phyloP scores from a whole-genome alignment of 1,140 invertebrate species.

The Drosophila tsacasi region DNA sequence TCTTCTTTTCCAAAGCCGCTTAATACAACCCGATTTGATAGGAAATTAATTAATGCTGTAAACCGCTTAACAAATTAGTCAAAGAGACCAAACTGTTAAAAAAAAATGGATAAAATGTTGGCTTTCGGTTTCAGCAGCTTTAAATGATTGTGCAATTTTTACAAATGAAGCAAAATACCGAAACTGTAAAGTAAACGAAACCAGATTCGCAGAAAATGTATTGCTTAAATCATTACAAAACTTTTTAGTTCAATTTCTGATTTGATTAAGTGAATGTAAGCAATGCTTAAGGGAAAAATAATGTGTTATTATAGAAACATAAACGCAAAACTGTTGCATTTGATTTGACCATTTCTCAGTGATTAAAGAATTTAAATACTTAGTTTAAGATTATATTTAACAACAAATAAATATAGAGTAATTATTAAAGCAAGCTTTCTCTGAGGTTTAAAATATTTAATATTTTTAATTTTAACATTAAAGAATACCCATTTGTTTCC shows the following conservation, averaged over 20 bases:
- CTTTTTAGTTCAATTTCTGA: not conserved
- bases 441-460: not conserved
- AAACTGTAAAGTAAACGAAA: constrained; percentile 19
- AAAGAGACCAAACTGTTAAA: constrained; percentile 17
- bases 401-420: too few relatives aligned
- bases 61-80: constrained; percentile 41
- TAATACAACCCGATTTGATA: constrained; percentile 1
- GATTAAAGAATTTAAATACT: not conserved
- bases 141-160: constrained; percentile 31
- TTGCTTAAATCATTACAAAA: constrained; percentile 4
- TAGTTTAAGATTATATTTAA: too few relatives aligned
- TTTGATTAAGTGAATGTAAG: not conserved
- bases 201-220: constrained; percentile 5
- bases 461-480: too few relatives aligned
- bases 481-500: too few relatives aligned
- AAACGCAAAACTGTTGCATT: too few relatives aligned
- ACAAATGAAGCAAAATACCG: constrained; percentile 13
- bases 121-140: constrained; percentile 26
- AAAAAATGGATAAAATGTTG: constrained; percentile 18
- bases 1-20: not conserved
- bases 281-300: too few relatives aligned
- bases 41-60: constrained; percentile 42
- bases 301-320: too few relatives aligned
- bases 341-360: not conserved
- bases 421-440: not conserved